These are phyloP conservation scores for Corythoichthys intestinalis DNA, from an alignment of 2,113 vertebrate species.

Conservation along the genomic window DNA sequence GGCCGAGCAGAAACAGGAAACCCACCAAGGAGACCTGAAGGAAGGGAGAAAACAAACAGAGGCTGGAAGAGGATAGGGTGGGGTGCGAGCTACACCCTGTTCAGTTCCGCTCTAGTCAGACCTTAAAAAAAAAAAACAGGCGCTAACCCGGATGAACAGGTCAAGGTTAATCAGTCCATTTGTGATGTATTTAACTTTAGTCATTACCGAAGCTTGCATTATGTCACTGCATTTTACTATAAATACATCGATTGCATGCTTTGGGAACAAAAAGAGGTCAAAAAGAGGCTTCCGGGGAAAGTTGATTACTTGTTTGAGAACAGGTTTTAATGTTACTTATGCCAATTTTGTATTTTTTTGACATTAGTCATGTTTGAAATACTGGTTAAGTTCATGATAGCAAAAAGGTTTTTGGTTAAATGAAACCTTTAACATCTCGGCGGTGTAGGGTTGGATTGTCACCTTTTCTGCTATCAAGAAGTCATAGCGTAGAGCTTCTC, in stretches of 20 bases:
- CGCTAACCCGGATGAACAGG: slow-evolving; percentile 24
- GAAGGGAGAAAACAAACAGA: slow-evolving; percentile 70
- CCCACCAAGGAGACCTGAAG: slow-evolving; percentile 94
- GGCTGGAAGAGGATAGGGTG: slow-evolving; percentile 66
- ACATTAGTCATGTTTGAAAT: neutral
- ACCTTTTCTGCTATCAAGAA: slow-evolving; percentile 99
- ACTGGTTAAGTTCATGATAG: neutral
- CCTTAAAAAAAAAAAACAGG: slow-evolving; percentile 53
- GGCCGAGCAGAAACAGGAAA: slow-evolving; percentile 92
- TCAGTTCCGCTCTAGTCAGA: slow-evolving; percentile 64
- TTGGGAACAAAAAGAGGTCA: neutral
- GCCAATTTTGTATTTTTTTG: neutral
- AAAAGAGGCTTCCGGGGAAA: neutral
- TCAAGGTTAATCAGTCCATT: slow-evolving; percentile 11
- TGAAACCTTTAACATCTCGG: neutral
- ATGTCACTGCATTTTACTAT: neutral
- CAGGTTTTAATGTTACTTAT: neutral
- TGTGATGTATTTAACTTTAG: neutral
- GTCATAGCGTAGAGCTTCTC: slow-evolving; percentile 88
- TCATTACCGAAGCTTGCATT: neutral
- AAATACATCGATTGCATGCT: neutral
- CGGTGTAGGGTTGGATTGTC: slow-evolving; percentile 31
- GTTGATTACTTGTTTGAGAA: neutral
- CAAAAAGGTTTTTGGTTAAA: neutral
- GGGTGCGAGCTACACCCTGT: slow-evolving; percentile 60